Evolutionary conservation across 2,888 invertebrate species (phyloP), one percentile per base, ranked within the genome.

Genomic region (Trissonchulus latispiculum): DNA sequence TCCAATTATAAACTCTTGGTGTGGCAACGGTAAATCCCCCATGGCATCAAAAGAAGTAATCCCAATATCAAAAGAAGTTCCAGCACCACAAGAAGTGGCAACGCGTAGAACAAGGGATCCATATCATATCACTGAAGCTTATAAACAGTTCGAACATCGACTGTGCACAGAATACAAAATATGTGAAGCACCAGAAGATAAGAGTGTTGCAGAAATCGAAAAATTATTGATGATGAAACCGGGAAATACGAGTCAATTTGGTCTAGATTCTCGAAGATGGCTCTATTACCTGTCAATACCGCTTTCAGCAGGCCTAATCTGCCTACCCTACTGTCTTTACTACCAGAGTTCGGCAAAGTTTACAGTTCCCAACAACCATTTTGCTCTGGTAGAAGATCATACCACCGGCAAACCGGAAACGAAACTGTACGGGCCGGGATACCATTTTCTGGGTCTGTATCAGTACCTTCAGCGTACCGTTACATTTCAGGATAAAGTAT

Each of bases 331-430:
- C 66, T 8, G 18, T 31, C 33, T 8, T 8, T 64, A 64, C 66
- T 64, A 64, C 66, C 33, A 31, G 29, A 64, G 29, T 64, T 64
- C 66, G 66, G 66, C 66, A 32, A 64, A 64, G 33, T 64, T 64
- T 64, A 35, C 33, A 31, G 66, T 64, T 32, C 66, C 66, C 66
- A 64, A 64, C 8, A 64, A 64, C 33, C 66, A 64, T 64, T 64
- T 64, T n/a, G 66, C 66, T 8, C 66, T 64, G 66, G 66, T 64
- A 18, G 66, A 64, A n/a, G 66, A 64, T 64, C 66, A 64, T 64
- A 32, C 66, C 8, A 15, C 66, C 33, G 8, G 32, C 8, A 64
- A 64, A n/a, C 66, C 66, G 18, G 8, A 64, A 64, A 64, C 66
- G 8, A n/a, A 15, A n/a, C 29, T 64, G 18, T 64, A 64, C 66